Evolutionary conservation across 2,797 vertebrate species (phyloP).

Genomic region (Eulemur coronatus): DNA sequence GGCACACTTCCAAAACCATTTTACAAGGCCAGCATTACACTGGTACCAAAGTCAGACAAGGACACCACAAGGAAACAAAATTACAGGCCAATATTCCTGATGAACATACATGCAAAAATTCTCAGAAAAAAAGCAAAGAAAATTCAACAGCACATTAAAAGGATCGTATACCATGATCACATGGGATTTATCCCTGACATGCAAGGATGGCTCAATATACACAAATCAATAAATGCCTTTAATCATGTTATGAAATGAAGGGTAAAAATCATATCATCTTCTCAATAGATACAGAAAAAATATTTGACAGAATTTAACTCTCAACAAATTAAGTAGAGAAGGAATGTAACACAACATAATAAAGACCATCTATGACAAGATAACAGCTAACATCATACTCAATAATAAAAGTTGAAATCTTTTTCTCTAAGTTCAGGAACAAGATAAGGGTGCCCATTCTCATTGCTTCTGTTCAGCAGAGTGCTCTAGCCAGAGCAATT

Average conservation of each 20-base stretch:
- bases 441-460: not conserved
- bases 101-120: not conserved
- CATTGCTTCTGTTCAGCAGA: not conserved
- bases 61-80: not conserved
- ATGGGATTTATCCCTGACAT: not conserved
- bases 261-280: not conserved
- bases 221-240: not conserved
- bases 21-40: not conserved
- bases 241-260: not conserved
- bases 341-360: not conserved
- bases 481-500: not conserved
- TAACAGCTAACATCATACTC: not conserved
- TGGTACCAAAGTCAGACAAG: not conserved
- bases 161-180: not conserved
- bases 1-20: not conserved
- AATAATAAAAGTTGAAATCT: not conserved
- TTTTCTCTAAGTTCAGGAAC: not conserved
- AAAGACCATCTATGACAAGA: not conserved
- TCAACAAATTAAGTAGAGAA: not conserved
- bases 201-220: not conserved
- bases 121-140: not conserved
- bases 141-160: not conserved
- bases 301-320: not conserved
- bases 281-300: not conserved
- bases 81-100: not conserved